These are phyloP conservation scores for Tipula confusa DNA, from an alignment of 2,888 invertebrate genomes.

Conservation along the genomic window DNA sequence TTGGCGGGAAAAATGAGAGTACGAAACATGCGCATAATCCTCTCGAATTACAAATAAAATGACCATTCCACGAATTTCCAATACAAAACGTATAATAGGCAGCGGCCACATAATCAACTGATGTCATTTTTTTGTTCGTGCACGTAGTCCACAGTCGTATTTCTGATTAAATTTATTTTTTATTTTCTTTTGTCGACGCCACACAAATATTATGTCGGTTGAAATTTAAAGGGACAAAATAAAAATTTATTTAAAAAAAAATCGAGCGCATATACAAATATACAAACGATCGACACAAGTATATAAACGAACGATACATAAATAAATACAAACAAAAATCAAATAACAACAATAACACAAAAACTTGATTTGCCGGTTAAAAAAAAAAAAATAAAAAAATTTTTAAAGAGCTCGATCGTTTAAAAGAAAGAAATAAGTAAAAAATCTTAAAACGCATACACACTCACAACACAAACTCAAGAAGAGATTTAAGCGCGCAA, in stretches of 20 bases:
- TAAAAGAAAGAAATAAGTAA: not conserved
- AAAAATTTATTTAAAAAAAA: too few species aligned
- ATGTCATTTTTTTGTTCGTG: not conserved
- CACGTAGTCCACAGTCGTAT: not conserved
- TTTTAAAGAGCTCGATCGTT: too few species aligned
- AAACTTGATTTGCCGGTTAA: slow-evolving; percentile 25
- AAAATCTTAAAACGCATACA: not conserved
- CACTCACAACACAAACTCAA: not conserved
- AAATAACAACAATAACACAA: slow-evolving; percentile 12
- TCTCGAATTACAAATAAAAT: too few species aligned
- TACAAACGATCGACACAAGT: not conserved
- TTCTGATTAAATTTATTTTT: not conserved
- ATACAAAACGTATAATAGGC: not conserved
- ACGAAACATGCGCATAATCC: not conserved
- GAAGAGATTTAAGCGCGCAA: slow-evolving; percentile 12
- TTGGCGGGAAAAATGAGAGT: not conserved
- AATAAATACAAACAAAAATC: not conserved
- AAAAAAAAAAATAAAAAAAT: not conserved
- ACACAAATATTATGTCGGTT: slow-evolving; percentile 20
- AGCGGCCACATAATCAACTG: not conserved
- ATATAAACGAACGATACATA: not conserved
- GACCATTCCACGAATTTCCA: not conserved
- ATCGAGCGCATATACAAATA: not conserved
- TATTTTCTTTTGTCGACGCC: slow-evolving; percentile 5
- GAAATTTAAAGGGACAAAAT: slow-evolving; percentile 13